These are phyloP conservation scores for Odontocerum albicorne DNA, from an alignment of 2,888 invertebrate genomes.

Conservation along the genomic window DNA sequence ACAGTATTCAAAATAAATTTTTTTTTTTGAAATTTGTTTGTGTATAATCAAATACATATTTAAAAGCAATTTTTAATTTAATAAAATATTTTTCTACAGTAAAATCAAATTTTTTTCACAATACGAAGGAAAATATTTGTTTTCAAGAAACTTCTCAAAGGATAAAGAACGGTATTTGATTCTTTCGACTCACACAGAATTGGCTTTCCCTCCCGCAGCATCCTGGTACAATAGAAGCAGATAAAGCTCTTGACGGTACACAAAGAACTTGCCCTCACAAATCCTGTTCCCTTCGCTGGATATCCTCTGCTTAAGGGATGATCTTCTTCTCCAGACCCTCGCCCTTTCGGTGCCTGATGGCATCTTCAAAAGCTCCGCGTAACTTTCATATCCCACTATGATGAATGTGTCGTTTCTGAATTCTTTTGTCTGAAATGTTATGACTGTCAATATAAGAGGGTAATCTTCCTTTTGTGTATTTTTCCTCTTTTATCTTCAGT, in stretches of 20 bases:
- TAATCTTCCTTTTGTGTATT: too few relatives aligned
- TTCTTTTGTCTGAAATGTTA: conserved; percentile 24
- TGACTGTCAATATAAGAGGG: too few relatives aligned
- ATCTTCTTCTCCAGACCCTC: background rate
- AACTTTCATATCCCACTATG: conserved; percentile 13
- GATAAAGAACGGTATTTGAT: background rate
- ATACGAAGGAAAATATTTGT: too few relatives aligned
- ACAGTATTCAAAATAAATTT: background rate
- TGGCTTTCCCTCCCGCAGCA: conserved; percentile 1
- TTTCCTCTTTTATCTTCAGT: too few relatives aligned
- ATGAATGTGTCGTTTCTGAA: conserved; percentile 23
- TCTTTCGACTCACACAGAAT: conserved; percentile 26
- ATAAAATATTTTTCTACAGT: too few relatives aligned
- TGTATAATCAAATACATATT: too few relatives aligned
- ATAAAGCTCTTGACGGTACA: conserved; percentile 18
- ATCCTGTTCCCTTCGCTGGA: conserved; percentile 23
- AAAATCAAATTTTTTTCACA: too few relatives aligned
- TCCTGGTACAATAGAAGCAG: conserved; percentile 15
- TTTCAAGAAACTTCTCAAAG: background rate
- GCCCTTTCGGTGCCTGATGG: background rate
- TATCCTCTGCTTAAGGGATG: conserved; percentile 3
- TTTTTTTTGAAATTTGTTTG: background rate
- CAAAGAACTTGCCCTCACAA: conserved; percentile 18
- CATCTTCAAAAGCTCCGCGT: conserved; percentile 21
- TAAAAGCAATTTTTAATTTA: too few relatives aligned